phyloP scores from a whole-genome alignment of 37 sponge, comb jelly and placozoan species.

The Hexactinellida sp. region DNA sequence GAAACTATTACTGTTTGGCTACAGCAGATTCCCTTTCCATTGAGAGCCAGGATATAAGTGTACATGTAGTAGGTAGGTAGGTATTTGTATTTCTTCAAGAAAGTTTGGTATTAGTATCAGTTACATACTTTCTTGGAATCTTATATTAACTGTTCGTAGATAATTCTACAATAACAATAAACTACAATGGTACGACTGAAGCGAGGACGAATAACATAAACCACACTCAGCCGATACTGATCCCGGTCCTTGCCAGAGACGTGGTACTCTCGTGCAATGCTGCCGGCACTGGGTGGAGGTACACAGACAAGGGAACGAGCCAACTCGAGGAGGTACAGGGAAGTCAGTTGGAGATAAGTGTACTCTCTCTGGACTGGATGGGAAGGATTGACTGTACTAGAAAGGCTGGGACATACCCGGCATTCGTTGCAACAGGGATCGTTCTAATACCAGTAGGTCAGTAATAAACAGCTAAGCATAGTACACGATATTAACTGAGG shows the following conservation, averaged over 20 bases:
- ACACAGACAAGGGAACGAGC: not conserved
- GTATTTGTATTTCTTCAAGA: not conserved
- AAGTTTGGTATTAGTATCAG: too few species aligned
- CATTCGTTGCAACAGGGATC: not conserved
- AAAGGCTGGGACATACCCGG: not conserved
- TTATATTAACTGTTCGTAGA: not conserved
- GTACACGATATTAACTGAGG: not conserved
- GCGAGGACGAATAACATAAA: constrained; percentile 1
- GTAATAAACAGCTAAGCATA: not conserved
- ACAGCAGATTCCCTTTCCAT: not conserved
- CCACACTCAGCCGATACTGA: not conserved
- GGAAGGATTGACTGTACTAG: not conserved
- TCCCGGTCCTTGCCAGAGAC: not conserved
- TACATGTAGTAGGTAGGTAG: not conserved
- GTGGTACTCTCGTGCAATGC: not conserved
- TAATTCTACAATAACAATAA: not conserved
- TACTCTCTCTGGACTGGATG: not conserved
- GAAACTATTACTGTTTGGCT: not conserved
- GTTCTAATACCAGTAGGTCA: not conserved
- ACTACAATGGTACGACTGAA: not conserved
- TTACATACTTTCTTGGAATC: too few species aligned
- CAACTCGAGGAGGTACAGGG: not conserved
- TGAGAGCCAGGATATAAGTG: not conserved
- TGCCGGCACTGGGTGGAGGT: not conserved
- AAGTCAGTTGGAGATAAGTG: not conserved